Percentiles rank a stretch among this genome's conserved stretches.
These are phyloP conservation scores for Microctonus hyperodae DNA, from an alignment of 2,888 invertebrate species.

Conservation along the genomic window DNA sequence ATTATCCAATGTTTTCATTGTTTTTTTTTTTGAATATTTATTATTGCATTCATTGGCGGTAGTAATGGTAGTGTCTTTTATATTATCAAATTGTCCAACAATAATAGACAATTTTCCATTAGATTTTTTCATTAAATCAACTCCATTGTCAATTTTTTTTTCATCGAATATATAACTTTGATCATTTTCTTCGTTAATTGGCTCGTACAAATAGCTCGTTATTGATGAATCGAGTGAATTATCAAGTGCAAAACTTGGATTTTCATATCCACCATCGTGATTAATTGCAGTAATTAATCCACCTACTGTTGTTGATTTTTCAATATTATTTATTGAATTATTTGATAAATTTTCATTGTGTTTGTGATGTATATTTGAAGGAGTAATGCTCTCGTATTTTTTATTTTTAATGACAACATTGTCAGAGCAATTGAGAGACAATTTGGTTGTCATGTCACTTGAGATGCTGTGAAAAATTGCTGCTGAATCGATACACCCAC, in stretches of 20 bases:
- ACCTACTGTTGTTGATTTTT: not conserved
- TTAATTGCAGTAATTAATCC: not conserved
- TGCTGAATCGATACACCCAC: constrained; percentile 19
- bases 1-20: not conserved
- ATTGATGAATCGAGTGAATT: constrained; percentile 55
- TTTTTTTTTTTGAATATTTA: not conserved
- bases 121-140: not conserved
- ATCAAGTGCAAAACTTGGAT: constrained; percentile 57
- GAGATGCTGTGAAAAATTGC: constrained; percentile 16
- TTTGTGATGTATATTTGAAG: not conserved
- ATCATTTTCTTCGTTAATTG: constrained; percentile 10
- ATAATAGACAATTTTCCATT: constrained; percentile 20
- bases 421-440: constrained; percentile 39
- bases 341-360: constrained; percentile 4
- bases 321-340: not conserved
- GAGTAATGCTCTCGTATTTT: not conserved
- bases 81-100: constrained; percentile 12
- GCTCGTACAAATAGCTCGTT: constrained; percentile 47
- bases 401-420: not conserved
- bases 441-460: constrained; percentile 50
- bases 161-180: not conserved
- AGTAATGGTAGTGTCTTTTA: not conserved
- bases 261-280: constrained; percentile 49
- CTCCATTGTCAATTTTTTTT: not conserved
- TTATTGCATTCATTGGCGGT: not conserved